A percentile compares a stretch with the other conserved stretches of the same genome.
Evolutionary conservation across 2,113 vertebrate species (phyloP).

Genomic region (Brachyistius frenatus): DNA sequence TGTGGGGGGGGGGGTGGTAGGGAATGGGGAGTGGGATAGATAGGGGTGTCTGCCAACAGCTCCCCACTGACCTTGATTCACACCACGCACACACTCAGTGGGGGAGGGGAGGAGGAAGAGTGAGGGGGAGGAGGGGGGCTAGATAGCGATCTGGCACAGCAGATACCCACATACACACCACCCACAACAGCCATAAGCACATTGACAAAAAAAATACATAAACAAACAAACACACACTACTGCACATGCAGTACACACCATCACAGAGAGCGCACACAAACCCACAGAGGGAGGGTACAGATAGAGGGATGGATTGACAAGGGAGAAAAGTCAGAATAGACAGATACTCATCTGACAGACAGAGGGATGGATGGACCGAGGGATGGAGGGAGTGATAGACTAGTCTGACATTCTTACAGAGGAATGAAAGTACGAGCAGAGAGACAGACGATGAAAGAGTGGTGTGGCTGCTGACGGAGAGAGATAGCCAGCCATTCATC

Average conservation of each 20-base stretch:
- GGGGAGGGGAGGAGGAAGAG: background rate
- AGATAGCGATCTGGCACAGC: slow-evolving; percentile 63
- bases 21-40: slow-evolving; percentile 13
- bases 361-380: slow-evolving; percentile 55
- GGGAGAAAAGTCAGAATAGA: slow-evolving; percentile 32
- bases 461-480: slow-evolving; percentile 64
- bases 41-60: slow-evolving; percentile 67
- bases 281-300: slow-evolving; percentile 4
- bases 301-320: slow-evolving; percentile 27
- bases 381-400: slow-evolving; percentile 64
- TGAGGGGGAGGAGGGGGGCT: background rate
- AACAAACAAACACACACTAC: slow-evolving; percentile 26
- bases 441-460: slow-evolving; percentile 74
- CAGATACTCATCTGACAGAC: slow-evolving; percentile 64
- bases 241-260: slow-evolving; percentile 11
- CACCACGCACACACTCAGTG: slow-evolving; percentile 52
- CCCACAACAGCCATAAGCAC: slow-evolving; percentile 14
- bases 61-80: slow-evolving; percentile 83
- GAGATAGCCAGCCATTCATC: slow-evolving; percentile 72
- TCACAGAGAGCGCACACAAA: background rate
- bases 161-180: slow-evolving; percentile 30
- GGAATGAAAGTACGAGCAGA: slow-evolving; percentile 65
- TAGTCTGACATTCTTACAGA: slow-evolving; percentile 68
- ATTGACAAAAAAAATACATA: slow-evolving; percentile 46
- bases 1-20: background rate